Conservation (phyloP, 2,888 invertebrate genomes). For the Agonopterix subpropinquella region DNA sequence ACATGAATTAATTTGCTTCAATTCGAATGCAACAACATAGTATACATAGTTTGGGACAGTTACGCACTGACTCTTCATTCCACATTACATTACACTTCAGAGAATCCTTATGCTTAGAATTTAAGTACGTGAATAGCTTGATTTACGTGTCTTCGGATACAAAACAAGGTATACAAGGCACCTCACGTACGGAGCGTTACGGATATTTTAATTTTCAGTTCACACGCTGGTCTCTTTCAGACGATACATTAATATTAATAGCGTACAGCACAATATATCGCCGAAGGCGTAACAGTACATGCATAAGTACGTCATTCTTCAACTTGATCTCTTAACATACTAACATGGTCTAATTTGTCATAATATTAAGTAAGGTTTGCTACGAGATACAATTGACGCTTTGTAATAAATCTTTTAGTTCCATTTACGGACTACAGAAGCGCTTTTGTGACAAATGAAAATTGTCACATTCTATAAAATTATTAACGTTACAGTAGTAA, state of each 20-base stretch:
- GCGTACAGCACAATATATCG: constrained; percentile 22
- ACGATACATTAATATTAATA: constrained; percentile 58
- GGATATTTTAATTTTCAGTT: constrained; percentile 70
- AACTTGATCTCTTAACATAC: not conserved
- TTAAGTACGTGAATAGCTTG: no score
- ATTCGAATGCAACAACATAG: not conserved
- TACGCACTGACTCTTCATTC: no score
- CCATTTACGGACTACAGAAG: no score
- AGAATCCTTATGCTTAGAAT: no score
- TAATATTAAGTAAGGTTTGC: not conserved
- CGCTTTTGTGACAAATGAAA: no score
- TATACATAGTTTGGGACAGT: no score
- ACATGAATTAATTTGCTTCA: not conserved
- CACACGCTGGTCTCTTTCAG: constrained; percentile 59
- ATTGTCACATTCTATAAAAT: no score
- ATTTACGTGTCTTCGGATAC: no score
- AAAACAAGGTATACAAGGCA: constrained; percentile 17
- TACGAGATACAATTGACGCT: no score
- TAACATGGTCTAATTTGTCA: not conserved
- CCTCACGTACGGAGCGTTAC: constrained; percentile 50
- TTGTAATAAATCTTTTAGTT: no score
- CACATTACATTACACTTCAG: no score
- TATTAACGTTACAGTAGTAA: no score
- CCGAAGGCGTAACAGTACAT: constrained; percentile 20
- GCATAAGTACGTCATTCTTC: not conserved